Base-by-base conservation (phyloP, 2,797 vertebrate genomes). In the Schizopygopsis pylzovi region DNA sequence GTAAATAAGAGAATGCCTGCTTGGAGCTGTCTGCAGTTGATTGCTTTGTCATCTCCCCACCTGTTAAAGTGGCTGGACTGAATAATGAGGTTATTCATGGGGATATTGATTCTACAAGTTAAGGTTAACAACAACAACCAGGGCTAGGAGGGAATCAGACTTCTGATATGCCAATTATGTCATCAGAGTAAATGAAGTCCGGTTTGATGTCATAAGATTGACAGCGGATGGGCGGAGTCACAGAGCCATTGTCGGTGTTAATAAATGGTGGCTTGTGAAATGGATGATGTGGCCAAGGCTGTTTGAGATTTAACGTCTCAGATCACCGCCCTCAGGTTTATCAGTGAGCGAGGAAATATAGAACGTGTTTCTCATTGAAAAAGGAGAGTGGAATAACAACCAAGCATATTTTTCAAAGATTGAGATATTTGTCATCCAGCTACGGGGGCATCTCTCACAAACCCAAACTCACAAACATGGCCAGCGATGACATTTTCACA, bases 351-450 rank as follows among this genome's bases (percentile, higher is more conserved):
- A 56, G 59, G 52, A 39, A 45, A 72, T 77, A 70, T 18, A 75
- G 13, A 65, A 82, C 79, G 43, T 52, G 65, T 87, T 75, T 73
- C 70, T 81, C 68, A 52, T 67, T 15, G 78, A 65, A 65, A 59
- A 81, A 25, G 22, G 25, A 47, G 63, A 85, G n/a, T 28, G 67
- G 67, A 85, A 79, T 80, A 72, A 80, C 52, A 45, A 15, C 20
- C 20, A 1, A 63, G 77, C 82, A 68, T 81, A 84, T 85, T 79
- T 86, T 82, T 72, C 65, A 43, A 73, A 87, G 86, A 89, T 84
- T 86, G 84, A 89, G 83, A 81, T 86, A 85, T 89, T 87, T 86
- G 86, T 88, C 88, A 88, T 84, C 41, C 33, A 4, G 84, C 84
- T 63, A 63, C 67, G 41, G 61, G 43, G 68, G 68, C 68, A 80